phyloP scores from a whole-genome alignment of 2,113 vertebrate genomes.

The Thamnophis sirtalis region DNA sequence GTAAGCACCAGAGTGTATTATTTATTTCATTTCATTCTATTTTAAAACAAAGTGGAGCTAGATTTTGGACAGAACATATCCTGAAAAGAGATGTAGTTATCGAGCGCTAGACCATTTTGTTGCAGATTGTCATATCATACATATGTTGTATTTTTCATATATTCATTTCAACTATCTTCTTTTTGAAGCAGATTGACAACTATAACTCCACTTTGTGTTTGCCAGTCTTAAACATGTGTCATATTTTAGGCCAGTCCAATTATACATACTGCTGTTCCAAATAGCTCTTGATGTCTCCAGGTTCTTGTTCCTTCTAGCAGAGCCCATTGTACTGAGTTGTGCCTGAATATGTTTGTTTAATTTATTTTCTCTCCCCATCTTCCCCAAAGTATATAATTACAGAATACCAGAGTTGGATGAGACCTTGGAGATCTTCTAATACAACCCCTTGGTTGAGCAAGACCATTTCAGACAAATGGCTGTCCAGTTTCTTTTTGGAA shows the following conservation, averaged over 20 bases:
- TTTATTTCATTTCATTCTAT: neutral
- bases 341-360: neutral
- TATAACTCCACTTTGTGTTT: neutral
- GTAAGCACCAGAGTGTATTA: neutral
- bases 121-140: neutral
- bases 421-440: too few species aligned
- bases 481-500: too few species aligned
- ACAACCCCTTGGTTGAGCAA: too few species aligned
- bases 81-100: neutral
- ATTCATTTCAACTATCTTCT: neutral
- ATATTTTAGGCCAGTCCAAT: neutral
- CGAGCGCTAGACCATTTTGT: neutral
- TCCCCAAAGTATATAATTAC: too few species aligned
- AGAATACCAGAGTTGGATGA: too few species aligned
- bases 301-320: neutral
- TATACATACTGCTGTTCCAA: neutral
- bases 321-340: neutral
- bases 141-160: neutral
- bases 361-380: too few species aligned
- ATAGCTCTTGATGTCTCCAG: neutral
- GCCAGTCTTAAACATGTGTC: neutral
- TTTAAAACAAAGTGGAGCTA: neutral
- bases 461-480: too few species aligned
- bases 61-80: neutral
- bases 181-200: neutral